A percentile compares a stretch with the other conserved stretches of the same genome.
These are phyloP conservation scores for Smutsia temminckii DNA, from an alignment of 2,797 vertebrate species.

Conservation along the genomic window DNA sequence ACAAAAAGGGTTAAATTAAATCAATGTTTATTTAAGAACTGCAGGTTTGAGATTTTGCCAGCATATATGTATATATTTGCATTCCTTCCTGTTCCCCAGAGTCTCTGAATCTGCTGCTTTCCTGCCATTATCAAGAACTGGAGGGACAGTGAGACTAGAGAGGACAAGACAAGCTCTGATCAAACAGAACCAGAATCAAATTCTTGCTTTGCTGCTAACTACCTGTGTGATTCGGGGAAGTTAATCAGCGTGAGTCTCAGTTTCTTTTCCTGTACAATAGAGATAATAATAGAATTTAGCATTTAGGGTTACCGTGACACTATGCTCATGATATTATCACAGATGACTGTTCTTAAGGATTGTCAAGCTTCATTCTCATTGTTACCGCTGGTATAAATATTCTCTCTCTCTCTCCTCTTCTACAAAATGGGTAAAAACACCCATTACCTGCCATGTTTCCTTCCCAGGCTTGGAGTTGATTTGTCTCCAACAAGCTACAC, in stretches of 20 bases:
- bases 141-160: neutral
- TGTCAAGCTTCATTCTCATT: neutral
- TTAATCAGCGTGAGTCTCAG: neutral
- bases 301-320: neutral
- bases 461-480: neutral
- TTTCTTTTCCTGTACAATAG: neutral
- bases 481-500: neutral
- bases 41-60: neutral
- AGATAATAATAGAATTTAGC: neutral
- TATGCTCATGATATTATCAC: neutral
- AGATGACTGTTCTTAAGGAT: neutral
- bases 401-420: neutral
- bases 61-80: neutral
- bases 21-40: neutral
- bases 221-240: neutral
- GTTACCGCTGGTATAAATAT: neutral
- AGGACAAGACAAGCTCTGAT: neutral
- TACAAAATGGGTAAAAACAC: neutral
- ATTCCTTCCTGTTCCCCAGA: neutral
- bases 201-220: neutral
- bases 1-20: neutral
- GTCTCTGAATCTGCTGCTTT: constrained; percentile 1
- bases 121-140: neutral
- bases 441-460: neutral
- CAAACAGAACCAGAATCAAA: neutral